A percentile compares a stretch with the other conserved stretches of the same genome.
Conservation (phyloP, 1,140 invertebrate genomes). For the Tetramorium alpestre region DNA sequence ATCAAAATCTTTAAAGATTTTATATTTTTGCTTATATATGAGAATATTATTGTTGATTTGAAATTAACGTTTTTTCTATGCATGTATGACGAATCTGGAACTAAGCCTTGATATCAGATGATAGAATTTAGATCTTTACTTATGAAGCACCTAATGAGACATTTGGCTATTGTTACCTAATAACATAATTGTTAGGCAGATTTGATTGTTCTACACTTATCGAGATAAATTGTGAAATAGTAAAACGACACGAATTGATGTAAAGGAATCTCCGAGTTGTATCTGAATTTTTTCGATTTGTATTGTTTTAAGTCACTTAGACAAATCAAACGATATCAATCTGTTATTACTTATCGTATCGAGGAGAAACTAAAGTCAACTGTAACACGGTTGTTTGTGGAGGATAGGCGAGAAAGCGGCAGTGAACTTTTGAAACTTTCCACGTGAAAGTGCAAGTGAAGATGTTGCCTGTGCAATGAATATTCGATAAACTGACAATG, state of each 20-base stretch:
- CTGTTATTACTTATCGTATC: neutral
- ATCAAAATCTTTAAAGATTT: too few species aligned
- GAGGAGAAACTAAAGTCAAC: constrained; percentile 37
- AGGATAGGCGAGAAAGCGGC: constrained; percentile 37
- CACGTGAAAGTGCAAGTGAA: constrained; percentile 47
- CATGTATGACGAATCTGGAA: constrained; percentile 19
- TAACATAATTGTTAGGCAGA: neutral
- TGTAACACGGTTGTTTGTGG: constrained; percentile 19
- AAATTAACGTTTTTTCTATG: too few species aligned
- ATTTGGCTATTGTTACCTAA: neutral
- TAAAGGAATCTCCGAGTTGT: neutral
- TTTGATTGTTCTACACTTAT: neutral
- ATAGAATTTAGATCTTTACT: constrained; percentile 1
- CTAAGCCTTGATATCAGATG: constrained; percentile 1
- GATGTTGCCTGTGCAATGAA: constrained; percentile 1
- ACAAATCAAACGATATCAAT: neutral
- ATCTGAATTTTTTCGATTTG: neutral
- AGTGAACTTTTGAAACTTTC: constrained; percentile 44
- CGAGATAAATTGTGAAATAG: neutral
- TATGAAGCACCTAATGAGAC: neutral
- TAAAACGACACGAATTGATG: neutral
- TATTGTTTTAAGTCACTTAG: neutral
- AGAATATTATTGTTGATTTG: too few species aligned
- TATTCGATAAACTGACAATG: neutral
- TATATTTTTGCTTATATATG: too few species aligned